phyloP scores from a whole-genome alignment of 2,113 vertebrate genomes.

The Engraulis encrasicolus region DNA sequence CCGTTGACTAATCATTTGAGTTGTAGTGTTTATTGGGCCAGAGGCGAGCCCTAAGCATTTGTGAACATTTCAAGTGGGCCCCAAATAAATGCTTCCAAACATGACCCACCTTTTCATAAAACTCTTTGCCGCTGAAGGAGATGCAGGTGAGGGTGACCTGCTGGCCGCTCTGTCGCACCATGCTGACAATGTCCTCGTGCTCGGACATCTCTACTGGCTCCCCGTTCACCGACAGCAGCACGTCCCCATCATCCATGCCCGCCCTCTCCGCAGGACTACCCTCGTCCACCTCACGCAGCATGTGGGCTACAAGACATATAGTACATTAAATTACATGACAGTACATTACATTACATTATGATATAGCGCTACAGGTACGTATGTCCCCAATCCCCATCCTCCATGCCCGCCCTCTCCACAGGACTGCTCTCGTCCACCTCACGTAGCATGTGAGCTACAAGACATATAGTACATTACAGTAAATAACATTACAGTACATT shows the following conservation, averaged over 20 bases:
- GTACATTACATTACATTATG: not conserved
- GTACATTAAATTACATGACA: too few species aligned
- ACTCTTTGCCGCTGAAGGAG: conserved; percentile 74
- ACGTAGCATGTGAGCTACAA: conserved; percentile 84
- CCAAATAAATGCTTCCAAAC: too few species aligned
- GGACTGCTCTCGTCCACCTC: conserved; percentile 87
- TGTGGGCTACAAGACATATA: conserved; percentile 75
- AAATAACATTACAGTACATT: not conserved
- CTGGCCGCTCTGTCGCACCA: conserved; percentile 75
- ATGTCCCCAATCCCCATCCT: conserved; percentile 90
- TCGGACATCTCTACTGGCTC: conserved; percentile 79
- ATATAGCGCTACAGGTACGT: too few species aligned
- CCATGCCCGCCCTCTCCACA: conserved; percentile 85
- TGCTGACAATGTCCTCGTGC: conserved; percentile 83
- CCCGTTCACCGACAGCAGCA: conserved; percentile 87
- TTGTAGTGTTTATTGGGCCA: too few species aligned
- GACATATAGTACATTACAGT: too few species aligned
- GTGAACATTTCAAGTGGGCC: too few species aligned
- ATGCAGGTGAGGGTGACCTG: conserved; percentile 78
- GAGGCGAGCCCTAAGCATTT: too few species aligned
- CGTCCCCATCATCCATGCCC: conserved; percentile 88
- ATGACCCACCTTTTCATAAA: conserved; percentile 79
- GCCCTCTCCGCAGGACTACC: conserved; percentile 84
- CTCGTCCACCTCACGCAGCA: conserved; percentile 85
- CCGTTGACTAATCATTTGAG: too few species aligned